Evolutionary conservation across 2,888 invertebrate species (phyloP), one percentile per base, ranked within the genome.

Genomic region (Autographa gamma): DNA sequence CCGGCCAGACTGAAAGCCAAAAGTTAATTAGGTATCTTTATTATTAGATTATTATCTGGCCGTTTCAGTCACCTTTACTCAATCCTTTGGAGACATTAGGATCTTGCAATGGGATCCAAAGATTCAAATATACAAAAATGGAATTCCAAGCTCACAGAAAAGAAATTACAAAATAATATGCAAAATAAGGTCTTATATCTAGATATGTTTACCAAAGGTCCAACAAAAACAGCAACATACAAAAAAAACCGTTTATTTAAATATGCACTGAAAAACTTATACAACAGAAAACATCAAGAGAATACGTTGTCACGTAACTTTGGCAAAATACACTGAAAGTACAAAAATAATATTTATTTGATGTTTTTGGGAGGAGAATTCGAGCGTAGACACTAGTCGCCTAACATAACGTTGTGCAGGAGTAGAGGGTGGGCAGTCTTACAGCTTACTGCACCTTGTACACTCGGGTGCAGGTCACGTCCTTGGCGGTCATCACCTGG

Each of bases 401-500:
- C 88, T 89, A 90, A 91, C 86, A 91, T 93, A 93, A 91, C 90
- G 92, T 91, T 91, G 91, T 91, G 92, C 89, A 16, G 92, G 90
- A 85, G 81, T 82, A 81, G 83, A 84, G 80, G 11, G 91, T 88
- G 93, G 89, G 87, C 94, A 94, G 94, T 93, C 93, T 94, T 92
- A 25, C 56, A 75, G 72, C 68, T 84, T 97, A 96, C 87, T 96
- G 96, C 81, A 95, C 94, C 89, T 97, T 97, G 96, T 98, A 98
- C 80, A 97, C 92, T 87, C 98, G 95, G 87, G 97, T 97, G 94
- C 97, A 97, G 75, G 97, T 97, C 61, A 98, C 96, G 85, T 97
- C 96, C 85, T 97, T 97, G 19, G 97, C 97, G 62, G 97, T 97
- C 96, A 97, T 97, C 32, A 97, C 96, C 98, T 98, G 96, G 92